Conservation (phyloP, 2,888 invertebrate species). For the Gastracanthus pulcherrimus region DNA sequence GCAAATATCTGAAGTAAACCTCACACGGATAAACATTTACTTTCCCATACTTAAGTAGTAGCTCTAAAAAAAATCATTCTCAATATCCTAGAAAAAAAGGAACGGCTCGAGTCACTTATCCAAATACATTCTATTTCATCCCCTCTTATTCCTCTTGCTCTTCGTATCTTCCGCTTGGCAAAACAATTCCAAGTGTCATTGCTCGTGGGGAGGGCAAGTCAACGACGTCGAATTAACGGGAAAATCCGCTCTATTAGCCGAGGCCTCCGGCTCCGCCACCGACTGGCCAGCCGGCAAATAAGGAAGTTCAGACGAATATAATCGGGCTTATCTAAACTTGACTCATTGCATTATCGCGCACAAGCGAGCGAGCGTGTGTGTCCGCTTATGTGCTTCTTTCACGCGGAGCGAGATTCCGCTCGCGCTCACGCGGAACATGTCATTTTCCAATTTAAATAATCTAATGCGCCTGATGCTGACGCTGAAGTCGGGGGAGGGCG, state of each 20-base stretch:
- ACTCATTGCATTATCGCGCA: constrained; percentile 48
- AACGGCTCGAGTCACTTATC: too few relatives aligned
- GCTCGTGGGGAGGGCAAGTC: too few relatives aligned
- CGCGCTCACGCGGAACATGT: constrained; percentile 37
- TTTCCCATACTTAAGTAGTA: too few relatives aligned
- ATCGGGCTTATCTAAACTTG: constrained; percentile 54
- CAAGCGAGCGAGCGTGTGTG: background rate
- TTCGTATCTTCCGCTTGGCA: background rate
- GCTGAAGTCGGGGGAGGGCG: constrained; percentile 20
- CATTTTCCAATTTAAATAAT: constrained; percentile 55
- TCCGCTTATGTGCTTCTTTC: constrained; percentile 18
- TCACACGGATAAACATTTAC: too few relatives aligned
- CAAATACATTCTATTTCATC: too few relatives aligned
- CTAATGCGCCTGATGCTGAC: constrained; percentile 44
- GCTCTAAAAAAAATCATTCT: too few relatives aligned
- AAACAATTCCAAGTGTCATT: background rate
- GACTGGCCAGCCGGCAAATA: constrained; percentile 23
- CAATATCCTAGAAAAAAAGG: too few relatives aligned
- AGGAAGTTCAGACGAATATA: constrained; percentile 44
- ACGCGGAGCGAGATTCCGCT: constrained; percentile 8
- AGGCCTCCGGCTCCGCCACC: too few relatives aligned
- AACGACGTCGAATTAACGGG: background rate
- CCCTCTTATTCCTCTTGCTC: too few relatives aligned
- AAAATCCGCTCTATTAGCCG: constrained; percentile 41
- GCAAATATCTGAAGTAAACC: too few relatives aligned